These are phyloP conservation scores for Oeneis ivallda DNA, from an alignment of 2,888 invertebrate species.

Conservation along the genomic window DNA sequence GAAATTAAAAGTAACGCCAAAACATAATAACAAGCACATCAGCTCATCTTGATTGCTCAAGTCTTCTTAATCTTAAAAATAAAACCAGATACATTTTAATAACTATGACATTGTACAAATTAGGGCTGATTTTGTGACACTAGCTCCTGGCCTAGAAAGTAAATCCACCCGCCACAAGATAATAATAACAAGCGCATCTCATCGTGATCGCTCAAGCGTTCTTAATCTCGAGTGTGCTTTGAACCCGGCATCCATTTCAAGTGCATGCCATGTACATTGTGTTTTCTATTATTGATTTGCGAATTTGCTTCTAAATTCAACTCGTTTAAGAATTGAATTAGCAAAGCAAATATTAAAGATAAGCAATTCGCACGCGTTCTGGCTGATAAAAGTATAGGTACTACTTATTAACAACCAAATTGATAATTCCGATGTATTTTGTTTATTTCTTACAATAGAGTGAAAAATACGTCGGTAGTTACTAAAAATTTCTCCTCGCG, in stretches of 20 bases:
- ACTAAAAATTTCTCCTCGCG: too few species aligned
- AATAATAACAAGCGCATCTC: constrained; percentile 37
- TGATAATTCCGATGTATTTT: too few species aligned
- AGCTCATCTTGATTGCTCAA: too few species aligned
- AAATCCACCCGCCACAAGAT: constrained; percentile 29
- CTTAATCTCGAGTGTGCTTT: constrained; percentile 42
- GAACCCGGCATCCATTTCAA: constrained; percentile 38
- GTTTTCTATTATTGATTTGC: background rate
- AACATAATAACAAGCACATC: too few species aligned
- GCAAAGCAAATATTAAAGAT: background rate
- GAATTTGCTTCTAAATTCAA: background rate
- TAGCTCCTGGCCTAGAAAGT: constrained; percentile 12
- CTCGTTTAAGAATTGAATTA: background rate
- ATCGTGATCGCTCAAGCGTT: constrained; percentile 40
- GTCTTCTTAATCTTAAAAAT: too few species aligned
- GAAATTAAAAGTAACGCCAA: too few species aligned
- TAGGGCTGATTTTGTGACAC: background rate
- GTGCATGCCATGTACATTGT: constrained; percentile 30
- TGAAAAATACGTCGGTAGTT: too few species aligned
- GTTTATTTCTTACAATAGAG: too few species aligned
- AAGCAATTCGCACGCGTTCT: background rate
- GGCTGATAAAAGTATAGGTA: too few species aligned
- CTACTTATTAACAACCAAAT: too few species aligned
- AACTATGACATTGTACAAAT: background rate
- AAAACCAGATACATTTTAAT: too few species aligned